Conservation (phyloP, 2,888 invertebrate genomes). For the Sacculina carcini region DNA sequence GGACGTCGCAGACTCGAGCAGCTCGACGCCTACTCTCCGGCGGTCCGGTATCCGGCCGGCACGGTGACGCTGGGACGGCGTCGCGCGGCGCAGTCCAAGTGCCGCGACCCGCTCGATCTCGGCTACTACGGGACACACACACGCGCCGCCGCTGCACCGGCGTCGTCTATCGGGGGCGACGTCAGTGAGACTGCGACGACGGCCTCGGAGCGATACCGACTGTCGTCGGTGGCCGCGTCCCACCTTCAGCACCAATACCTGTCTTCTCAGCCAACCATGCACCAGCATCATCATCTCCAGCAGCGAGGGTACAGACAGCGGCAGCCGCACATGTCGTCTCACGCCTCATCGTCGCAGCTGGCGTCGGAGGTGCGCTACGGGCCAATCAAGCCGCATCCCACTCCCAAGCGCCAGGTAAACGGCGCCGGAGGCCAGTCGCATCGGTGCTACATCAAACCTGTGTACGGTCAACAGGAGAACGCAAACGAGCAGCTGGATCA, state of each 20-base stretch:
- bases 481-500: neutral
- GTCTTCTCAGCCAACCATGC: neutral
- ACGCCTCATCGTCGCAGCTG: constrained; percentile 5
- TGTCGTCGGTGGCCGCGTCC: neutral
- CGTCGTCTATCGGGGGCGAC: no score
- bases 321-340: constrained; percentile 9
- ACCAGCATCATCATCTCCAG: neutral
- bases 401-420: constrained; percentile 8
- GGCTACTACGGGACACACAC: neutral
- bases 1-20: neutral
- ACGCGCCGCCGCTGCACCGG: neutral
- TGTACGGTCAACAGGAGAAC: neutral
- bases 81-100: neutral
- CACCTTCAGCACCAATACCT: neutral
- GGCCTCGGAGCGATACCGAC: neutral
- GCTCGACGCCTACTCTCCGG: constrained; percentile 1
- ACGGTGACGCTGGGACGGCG: neutral
- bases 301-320: constrained; percentile 6
- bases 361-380: constrained; percentile 4
- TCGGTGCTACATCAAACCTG: neutral
- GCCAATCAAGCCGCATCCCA: constrained; percentile 6
- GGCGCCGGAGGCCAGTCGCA: constrained; percentile 4
- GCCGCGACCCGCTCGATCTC: neutral
- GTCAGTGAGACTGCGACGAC: no score
- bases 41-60: neutral